Evolutionary conservation across 1,140 invertebrate species (phyloP), one percentile per base, ranked within the genome.

Genomic region (Aphaenogaster rudis): DNA sequence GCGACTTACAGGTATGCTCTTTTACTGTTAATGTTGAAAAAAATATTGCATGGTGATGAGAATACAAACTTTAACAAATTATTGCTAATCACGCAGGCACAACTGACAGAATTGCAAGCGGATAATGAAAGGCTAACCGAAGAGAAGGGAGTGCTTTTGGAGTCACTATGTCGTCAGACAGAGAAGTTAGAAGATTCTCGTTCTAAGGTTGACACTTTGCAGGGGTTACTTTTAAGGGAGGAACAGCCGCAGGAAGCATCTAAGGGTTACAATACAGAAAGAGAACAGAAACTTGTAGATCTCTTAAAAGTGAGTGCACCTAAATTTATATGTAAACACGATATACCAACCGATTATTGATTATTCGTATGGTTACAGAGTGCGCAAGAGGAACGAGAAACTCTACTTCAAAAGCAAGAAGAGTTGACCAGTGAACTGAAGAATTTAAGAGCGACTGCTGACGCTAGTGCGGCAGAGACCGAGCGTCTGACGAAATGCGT

Each of bases 161-260:
- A 99, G 93, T 99, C 98, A n/a, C 95, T 99, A 2, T 99, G 98
- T 93, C 96, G 98, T 17, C 98, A 99, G 95, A 99, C 98, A 2
- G 98, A 99, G 94, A 98, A 98, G 95, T 95, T 99, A 0, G 98
- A 99, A 94, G 98, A 99, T 91, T 97, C 97, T 21, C 96, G 97
- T 88, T 97, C 96, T 28, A 97, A 97, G 94, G 97, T 97, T 52
- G 96, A 96, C 86, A 97, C 97, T 2, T 94, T 98, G 42, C 97
- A 98, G 93, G 97, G 97, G 80, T 92, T 98, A 45, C 93, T 98
- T 50, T 94, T 97, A 39, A 96, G 96, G 72, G 96, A 97, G 89
- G 96, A 96, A 48, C 96, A 97, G 67, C 96, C 96, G 1, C 97
- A 97, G 85, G 94, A 94, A 88, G 88, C 92, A 76, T 91, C 93